These are phyloP conservation scores for Aphidius colemani DNA, from an alignment of 2,888 invertebrate species.

Conservation along the genomic window DNA sequence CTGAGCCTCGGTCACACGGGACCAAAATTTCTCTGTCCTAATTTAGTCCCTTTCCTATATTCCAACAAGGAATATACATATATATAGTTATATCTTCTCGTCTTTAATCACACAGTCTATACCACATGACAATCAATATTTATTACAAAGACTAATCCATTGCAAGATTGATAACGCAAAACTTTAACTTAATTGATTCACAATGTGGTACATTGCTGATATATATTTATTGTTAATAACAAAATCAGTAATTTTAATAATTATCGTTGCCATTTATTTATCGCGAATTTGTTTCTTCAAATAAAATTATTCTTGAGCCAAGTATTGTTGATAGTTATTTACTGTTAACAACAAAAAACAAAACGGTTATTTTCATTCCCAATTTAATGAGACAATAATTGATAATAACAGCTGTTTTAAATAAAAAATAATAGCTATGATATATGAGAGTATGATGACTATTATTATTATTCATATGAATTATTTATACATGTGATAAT, in stretches of 20 bases:
- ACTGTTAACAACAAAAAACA: too few relatives aligned
- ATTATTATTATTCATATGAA: background rate
- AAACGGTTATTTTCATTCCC: too few relatives aligned
- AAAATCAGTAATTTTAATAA: too few relatives aligned
- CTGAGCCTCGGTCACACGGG: conserved; percentile 45
- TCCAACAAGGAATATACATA: background rate
- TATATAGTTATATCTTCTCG: conserved; percentile 12
- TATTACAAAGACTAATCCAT: conserved; percentile 38
- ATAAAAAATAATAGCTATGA: background rate
- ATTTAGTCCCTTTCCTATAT: conserved; percentile 31
- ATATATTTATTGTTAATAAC: too few relatives aligned
- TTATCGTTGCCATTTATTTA: too few relatives aligned
- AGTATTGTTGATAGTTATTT: too few relatives aligned
- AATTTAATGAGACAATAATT: too few relatives aligned
- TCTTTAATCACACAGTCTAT: conserved; percentile 15
- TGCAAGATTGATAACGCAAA: conserved; percentile 32
- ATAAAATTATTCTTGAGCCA: too few relatives aligned
- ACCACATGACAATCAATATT: conserved; percentile 40
- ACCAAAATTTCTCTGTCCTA: conserved; percentile 47
- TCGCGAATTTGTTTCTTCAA: too few relatives aligned
- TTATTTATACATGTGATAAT: conserved; percentile 5
- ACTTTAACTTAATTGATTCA: conserved; percentile 27
- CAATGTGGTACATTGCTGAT: background rate
- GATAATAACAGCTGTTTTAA: too few relatives aligned
- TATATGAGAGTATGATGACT: background rate